Conservation (phyloP, 2,888 invertebrate genomes). For the Nephrotoma appendiculata region DNA sequence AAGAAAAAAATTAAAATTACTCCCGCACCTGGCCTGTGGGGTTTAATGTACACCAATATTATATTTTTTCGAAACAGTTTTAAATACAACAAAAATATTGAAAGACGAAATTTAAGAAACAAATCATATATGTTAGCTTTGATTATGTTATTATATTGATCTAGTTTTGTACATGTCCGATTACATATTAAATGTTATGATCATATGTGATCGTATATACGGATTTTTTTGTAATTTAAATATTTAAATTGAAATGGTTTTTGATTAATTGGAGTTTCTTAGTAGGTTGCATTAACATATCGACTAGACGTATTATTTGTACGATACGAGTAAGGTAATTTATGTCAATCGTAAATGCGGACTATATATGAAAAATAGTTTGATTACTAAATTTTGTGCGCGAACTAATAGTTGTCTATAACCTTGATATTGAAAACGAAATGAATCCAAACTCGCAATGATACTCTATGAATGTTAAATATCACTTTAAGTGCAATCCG, state of each 20-base stretch:
- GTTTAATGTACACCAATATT: background rate
- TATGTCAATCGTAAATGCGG: background rate
- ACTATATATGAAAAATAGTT: background rate
- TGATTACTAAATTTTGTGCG: background rate
- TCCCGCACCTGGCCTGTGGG: conserved; percentile 2
- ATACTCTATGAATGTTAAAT: background rate
- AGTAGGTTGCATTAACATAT: background rate
- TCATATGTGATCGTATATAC: background rate
- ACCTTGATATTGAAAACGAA: background rate
- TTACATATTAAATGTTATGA: background rate
- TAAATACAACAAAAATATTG: background rate
- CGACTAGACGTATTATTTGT: background rate
- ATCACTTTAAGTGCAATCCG: background rate
- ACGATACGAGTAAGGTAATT: background rate
- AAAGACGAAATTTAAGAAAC: background rate
- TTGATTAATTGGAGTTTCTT: background rate
- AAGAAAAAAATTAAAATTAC: background rate
- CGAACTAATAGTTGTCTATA: background rate
- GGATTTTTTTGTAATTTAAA: background rate
- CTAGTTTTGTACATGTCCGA: background rate
- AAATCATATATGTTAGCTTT: background rate
- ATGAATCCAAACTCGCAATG: background rate
- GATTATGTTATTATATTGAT: background rate
- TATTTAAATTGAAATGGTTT: background rate
- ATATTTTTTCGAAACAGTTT: background rate